phyloP scores from a whole-genome alignment of 1,140 invertebrate species.

The Telenomus remus region DNA sequence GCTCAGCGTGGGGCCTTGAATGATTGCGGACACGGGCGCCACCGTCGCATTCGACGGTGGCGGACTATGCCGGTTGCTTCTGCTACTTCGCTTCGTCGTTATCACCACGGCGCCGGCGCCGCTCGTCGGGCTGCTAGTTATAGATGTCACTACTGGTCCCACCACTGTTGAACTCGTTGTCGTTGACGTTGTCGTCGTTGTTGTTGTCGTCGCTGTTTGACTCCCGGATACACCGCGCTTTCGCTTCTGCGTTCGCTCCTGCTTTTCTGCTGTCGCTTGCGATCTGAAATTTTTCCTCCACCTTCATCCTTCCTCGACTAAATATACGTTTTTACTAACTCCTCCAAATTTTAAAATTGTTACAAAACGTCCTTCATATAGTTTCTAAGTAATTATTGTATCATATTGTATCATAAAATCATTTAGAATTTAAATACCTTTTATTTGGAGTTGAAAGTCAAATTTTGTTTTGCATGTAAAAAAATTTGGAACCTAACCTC shows the following conservation, averaged over 20 bases:
- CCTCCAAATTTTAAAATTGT: too few relatives aligned
- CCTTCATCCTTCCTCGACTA: too few relatives aligned
- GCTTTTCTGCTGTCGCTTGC: conserved; percentile 71
- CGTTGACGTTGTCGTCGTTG: too few relatives aligned
- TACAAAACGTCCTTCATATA: too few relatives aligned
- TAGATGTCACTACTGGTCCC: conserved; percentile 42
- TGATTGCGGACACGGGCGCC: conserved; percentile 64
- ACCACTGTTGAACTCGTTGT: conserved; percentile 12
- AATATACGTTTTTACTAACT: too few relatives aligned
- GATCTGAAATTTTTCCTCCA: conserved; percentile 58
- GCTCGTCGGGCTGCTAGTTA: conserved; percentile 56
- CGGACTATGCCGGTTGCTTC: conserved; percentile 65
- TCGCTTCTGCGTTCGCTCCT: conserved; percentile 69
- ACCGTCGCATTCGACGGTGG: conserved; percentile 63
- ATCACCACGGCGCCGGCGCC: conserved; percentile 55
- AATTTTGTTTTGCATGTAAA: too few relatives aligned
- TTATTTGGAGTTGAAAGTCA: too few relatives aligned
- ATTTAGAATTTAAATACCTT: too few relatives aligned
- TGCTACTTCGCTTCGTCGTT: conserved; percentile 64
- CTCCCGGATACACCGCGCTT: conserved; percentile 68
- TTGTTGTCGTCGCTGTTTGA: conserved; percentile 42
- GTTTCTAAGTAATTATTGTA: too few relatives aligned
- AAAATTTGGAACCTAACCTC: too few relatives aligned
- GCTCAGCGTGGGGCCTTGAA: conserved; percentile 65
- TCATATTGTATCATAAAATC: too few relatives aligned